These are phyloP conservation scores for Pseudococcus jackbeardsleyi DNA, from an alignment of 2,888 invertebrate genomes.

Conservation along the genomic window DNA sequence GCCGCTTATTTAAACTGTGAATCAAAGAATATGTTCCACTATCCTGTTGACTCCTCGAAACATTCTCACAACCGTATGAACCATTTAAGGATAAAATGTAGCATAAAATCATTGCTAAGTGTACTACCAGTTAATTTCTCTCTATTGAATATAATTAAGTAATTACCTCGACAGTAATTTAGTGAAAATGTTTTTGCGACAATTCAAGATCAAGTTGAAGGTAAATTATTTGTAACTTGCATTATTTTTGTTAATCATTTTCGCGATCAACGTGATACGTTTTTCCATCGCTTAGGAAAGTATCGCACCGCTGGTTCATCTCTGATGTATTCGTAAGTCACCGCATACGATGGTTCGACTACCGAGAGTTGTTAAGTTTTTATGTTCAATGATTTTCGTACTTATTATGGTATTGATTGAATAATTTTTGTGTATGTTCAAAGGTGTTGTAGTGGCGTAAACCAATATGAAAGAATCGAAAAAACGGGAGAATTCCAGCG, in stretches of 20 bases:
- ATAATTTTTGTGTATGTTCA: conserved; percentile 24
- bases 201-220: conserved; percentile 54
- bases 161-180: neutral
- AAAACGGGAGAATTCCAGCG: conserved; percentile 48
- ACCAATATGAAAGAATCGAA: conserved; percentile 59
- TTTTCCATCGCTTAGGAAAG: conserved; percentile 16
- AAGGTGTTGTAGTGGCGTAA: conserved; percentile 39
- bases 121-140: conserved; percentile 35
- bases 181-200: conserved; percentile 50
- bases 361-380: neutral
- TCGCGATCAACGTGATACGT: neutral
- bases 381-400: neutral
- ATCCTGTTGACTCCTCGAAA: conserved; percentile 21
- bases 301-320: conserved; percentile 14
- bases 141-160: conserved; percentile 39
- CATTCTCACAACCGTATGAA: conserved; percentile 17
- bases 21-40: conserved; percentile 35
- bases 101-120: conserved; percentile 38
- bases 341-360: neutral
- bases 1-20: conserved; percentile 30
- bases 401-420: neutral
- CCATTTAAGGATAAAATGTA: conserved; percentile 17
- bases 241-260: neutral
- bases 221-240: conserved; percentile 45
- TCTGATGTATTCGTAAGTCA: conserved; percentile 23